Base-by-base conservation (phyloP, 2,797 vertebrate genomes). In the Pseudochromis fuscus region DNA sequence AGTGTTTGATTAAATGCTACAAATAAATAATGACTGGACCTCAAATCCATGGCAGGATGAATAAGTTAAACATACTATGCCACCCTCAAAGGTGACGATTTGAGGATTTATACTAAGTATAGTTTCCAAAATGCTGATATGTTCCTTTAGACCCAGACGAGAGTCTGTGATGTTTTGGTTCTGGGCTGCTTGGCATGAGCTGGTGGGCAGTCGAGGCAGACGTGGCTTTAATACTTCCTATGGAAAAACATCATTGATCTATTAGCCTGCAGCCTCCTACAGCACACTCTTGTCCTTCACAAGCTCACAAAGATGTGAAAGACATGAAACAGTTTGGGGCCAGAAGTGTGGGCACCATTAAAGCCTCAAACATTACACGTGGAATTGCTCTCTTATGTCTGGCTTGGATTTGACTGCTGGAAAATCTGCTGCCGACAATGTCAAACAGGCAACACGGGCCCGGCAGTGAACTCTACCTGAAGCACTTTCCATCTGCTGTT, bases 401-500 rank as follows among this genome's bases (percentile, higher is more conserved):
- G 30, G 18, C n/a, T 67, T 63, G 15, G 62, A 67, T 79, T 23
- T 48, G 23, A 74, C 28, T 65, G 33, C 52, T 42, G 23, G 33
- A 78, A 5, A 75, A 37, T 31, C 33, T 61, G 59, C 77, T 65
- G 69, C 64, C 63, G 53, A 77, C 35, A 62, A 57, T 23, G 69
- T 81, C 67, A 81, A 72, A 67, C 10, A 53, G 49, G 27, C 33
- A 52, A 30, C 31, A 13, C 44, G 30, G 75, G 62, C 57, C 51
- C 45, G 21, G 50, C 61, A 67, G 31, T 30, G 38, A 72, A 72
- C 63, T 42, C 10, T 92, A 99, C 98, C 96, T 98, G 97, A 62
- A 99, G 94, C 81, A 97, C 95, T 86, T 98, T 98, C 97, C 97
- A 99, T 63, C 95, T 94, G 25, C 87, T 94, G 89, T 98, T 98